phyloP scores from a whole-genome alignment of 2,797 vertebrate genomes.

The Sebastes aleutianus region DNA sequence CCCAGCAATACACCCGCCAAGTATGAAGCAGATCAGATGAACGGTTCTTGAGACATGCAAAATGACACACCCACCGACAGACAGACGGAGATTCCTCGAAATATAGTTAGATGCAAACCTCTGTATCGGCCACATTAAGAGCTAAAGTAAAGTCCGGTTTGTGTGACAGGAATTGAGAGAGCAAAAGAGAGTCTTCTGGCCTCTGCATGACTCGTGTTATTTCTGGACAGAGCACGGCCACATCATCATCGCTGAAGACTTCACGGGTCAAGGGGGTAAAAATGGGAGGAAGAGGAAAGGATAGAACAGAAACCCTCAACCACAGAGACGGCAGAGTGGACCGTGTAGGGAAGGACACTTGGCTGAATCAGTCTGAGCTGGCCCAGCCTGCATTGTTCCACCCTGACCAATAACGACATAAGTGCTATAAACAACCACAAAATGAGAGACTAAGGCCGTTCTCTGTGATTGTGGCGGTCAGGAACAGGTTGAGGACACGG shows the following conservation, averaged over 20 bases:
- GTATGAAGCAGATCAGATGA: not conserved
- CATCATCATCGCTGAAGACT: constrained; percentile 49
- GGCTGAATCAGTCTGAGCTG: constrained; percentile 49
- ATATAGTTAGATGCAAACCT: not conserved
- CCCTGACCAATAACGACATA: constrained; percentile 56
- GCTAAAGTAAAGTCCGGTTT: not conserved
- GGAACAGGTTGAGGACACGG: constrained; percentile 56
- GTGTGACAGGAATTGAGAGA: not conserved
- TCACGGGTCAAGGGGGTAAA: constrained; percentile 48
- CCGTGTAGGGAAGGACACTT: constrained; percentile 46
- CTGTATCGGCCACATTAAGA: not conserved
- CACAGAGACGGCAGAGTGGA: constrained; percentile 43
- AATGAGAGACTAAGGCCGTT: constrained; percentile 53
- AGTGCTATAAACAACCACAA: constrained; percentile 61
- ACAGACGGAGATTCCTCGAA: not conserved
- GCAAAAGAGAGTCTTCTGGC: constrained; percentile 23
- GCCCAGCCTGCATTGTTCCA: constrained; percentile 53
- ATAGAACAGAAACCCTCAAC: constrained; percentile 33
- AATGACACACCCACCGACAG: not conserved
- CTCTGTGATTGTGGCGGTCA: constrained; percentile 55
- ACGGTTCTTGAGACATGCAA: not conserved
- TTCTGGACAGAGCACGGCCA: constrained; percentile 53
- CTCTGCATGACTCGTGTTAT: constrained; percentile 56
- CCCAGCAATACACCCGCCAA: not conserved
- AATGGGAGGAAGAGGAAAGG: constrained; percentile 44